These are phyloP conservation scores for Chaenogobius annularis DNA, from an alignment of 2,113 vertebrate species.

Conservation along the genomic window DNA sequence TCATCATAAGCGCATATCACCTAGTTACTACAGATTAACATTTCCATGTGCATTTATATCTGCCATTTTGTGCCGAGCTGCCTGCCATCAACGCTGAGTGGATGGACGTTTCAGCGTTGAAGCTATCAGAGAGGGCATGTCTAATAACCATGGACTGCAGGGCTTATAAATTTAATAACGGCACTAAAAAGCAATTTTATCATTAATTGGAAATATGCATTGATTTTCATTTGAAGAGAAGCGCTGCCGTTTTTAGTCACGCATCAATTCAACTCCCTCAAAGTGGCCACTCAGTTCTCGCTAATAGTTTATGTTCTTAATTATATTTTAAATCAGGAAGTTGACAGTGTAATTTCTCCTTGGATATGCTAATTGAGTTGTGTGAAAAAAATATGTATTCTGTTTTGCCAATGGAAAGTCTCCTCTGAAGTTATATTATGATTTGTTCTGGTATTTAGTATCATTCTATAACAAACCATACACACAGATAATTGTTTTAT, in stretches of 20 bases:
- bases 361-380: constrained; percentile 1
- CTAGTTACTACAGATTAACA: constrained; percentile 54
- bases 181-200: constrained; percentile 10
- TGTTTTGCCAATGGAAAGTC: no score
- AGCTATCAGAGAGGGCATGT: constrained; percentile 1
- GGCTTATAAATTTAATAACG: constrained; percentile 7
- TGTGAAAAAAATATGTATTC: not conserved
- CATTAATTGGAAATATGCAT: constrained; percentile 11
- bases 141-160: not conserved
- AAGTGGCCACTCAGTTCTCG: constrained; percentile 8
- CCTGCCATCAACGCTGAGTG: constrained; percentile 5
- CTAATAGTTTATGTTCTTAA: constrained; percentile 7
- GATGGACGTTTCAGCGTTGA: constrained; percentile 17
- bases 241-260: not conserved
- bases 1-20: constrained; percentile 62
- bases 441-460: no score
- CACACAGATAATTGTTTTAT: no score
- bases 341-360: constrained; percentile 8
- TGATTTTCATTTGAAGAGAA: constrained; percentile 12
- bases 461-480: no score
- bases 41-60: constrained; percentile 46
- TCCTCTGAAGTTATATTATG: no score
- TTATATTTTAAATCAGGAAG: constrained; percentile 6
- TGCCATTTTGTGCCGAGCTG: constrained; percentile 39
- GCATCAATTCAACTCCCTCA: constrained; percentile 5